Evolutionary conservation across 1,140 invertebrate genomes (phyloP).

Genomic region (Harlomillsia oculata): DNA sequence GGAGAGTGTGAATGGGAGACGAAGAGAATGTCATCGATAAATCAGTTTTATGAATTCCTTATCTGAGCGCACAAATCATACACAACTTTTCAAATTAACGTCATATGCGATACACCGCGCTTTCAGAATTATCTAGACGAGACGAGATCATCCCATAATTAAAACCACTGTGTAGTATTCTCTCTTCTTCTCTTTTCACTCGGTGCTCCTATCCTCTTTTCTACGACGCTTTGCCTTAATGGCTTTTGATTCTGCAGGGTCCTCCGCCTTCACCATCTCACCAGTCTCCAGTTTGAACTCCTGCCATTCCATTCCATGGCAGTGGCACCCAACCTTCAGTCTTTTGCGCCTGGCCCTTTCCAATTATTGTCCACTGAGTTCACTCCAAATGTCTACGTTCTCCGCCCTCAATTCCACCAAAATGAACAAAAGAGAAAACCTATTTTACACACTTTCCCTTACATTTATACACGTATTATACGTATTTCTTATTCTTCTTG

Average conservation of each 20-base stretch:
- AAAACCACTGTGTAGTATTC: constrained; percentile 17
- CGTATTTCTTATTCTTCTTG: too few species aligned
- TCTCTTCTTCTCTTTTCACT: not conserved
- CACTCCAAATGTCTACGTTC: too few species aligned
- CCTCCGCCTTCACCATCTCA: too few species aligned
- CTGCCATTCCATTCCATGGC: too few species aligned
- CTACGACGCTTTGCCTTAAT: not conserved
- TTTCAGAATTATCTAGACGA: constrained; percentile 30
- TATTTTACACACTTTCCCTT: too few species aligned
- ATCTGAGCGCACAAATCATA: constrained; percentile 35
- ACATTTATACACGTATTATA: too few species aligned
- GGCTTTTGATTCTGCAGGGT: constrained; percentile 12
- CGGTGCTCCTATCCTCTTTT: not conserved
- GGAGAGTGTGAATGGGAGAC: constrained; percentile 27
- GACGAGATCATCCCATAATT: constrained; percentile 34
- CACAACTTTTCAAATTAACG: constrained; percentile 36
- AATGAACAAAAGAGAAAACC: too few species aligned
- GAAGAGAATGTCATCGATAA: constrained; percentile 35
- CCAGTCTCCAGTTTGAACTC: too few species aligned
- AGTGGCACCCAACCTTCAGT: too few species aligned
- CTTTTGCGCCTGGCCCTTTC: too few species aligned
- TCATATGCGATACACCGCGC: constrained; percentile 30
- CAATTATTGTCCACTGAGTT: too few species aligned
- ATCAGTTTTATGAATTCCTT: constrained; percentile 36
- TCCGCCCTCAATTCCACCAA: too few species aligned